phyloP scores from a whole-genome alignment of 2,888 invertebrate species.

The Podotricha telesiphe region DNA sequence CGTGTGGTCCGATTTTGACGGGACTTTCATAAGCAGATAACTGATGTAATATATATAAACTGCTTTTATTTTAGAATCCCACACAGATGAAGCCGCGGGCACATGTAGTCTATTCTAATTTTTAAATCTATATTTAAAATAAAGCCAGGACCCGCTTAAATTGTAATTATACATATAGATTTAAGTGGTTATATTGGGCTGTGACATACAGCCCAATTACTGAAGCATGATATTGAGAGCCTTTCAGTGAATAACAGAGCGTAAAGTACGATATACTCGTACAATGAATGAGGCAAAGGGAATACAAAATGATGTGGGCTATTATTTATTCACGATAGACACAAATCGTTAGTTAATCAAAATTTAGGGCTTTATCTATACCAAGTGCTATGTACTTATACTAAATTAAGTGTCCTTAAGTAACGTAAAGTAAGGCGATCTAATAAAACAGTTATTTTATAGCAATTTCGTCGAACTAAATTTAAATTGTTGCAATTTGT shows the following conservation, averaged over 20 bases:
- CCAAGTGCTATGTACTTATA: neutral
- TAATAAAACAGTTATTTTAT: too few relatives aligned
- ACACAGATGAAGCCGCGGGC: too few relatives aligned
- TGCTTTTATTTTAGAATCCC: too few relatives aligned
- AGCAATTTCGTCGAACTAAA: too few relatives aligned
- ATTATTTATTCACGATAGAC: neutral
- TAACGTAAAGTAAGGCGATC: too few relatives aligned
- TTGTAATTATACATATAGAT: neutral
- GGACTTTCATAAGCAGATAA: too few relatives aligned
- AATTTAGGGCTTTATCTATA: neutral
- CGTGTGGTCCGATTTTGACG: too few relatives aligned
- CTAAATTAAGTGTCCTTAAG: too few relatives aligned
- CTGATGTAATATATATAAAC: too few relatives aligned
- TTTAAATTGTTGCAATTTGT: too few relatives aligned
- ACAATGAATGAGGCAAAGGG: slow-evolving; percentile 6
- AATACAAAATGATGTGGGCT: slow-evolving; percentile 7
- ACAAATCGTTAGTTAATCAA: neutral
- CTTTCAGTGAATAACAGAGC: slow-evolving; percentile 9
- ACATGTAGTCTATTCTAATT: too few relatives aligned
- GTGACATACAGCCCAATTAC: slow-evolving; percentile 4
- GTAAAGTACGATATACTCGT: slow-evolving; percentile 5
- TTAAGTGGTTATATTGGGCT: neutral
- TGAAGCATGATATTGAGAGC: slow-evolving; percentile 11
- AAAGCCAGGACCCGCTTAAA: neutral
- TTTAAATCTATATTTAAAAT: neutral